Evolutionary conservation across 2,797 vertebrate genomes (phyloP).

Genomic region (Antrozous pallidus): DNA sequence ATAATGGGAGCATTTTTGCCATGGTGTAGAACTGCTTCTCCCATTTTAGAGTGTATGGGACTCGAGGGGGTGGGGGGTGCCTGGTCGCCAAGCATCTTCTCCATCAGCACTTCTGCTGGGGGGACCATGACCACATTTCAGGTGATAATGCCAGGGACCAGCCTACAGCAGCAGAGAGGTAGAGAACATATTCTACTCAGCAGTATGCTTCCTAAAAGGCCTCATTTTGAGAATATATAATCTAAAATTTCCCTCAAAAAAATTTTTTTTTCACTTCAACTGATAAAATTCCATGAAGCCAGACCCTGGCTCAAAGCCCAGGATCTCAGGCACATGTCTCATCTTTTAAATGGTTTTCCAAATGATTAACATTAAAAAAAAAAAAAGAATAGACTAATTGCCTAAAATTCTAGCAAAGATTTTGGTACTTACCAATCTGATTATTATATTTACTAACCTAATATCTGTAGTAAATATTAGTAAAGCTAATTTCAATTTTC

Average conservation of each 20-base stretch:
- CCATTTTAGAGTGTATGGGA: neutral
- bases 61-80: fast-evolving
- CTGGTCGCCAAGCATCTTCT: neutral
- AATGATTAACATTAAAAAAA: conserved; percentile 34
- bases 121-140: neutral
- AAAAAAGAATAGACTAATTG: neutral
- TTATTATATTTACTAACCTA: neutral
- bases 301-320: conserved; percentile 60
- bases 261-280: neutral
- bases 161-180: neutral
- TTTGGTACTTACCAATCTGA: neutral
- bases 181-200: neutral
- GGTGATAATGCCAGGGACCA: neutral
- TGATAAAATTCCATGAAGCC: conserved; percentile 60
- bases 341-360: conserved; percentile 64
- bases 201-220: neutral
- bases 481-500: neutral
- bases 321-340: conserved; percentile 39
- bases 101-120: neutral
- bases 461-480: too few relatives aligned
- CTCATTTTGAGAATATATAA: neutral
- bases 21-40: neutral
- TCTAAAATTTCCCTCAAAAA: neutral
- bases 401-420: conserved; percentile 46
- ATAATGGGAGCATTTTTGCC: neutral